Conservation (phyloP, 2,888 invertebrate species). For the Epistrophe grossulariae region DNA sequence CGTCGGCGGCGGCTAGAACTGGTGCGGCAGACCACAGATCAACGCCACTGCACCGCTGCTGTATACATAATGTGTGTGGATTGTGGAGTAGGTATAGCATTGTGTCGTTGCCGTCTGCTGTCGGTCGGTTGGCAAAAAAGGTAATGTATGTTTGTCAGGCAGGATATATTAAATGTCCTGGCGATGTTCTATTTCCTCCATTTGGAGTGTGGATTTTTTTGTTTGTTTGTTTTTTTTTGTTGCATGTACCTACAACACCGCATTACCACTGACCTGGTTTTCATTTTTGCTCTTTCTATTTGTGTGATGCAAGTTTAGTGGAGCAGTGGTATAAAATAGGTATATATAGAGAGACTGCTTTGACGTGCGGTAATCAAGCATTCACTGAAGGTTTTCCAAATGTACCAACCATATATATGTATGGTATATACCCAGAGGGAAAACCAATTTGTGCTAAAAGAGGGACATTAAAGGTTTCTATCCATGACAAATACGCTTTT, state of each 20-base stretch:
- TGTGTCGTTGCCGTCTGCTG: slow-evolving; percentile 38
- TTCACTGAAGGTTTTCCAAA: slow-evolving; percentile 24
- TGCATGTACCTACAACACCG: slow-evolving; percentile 28
- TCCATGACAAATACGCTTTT: not conserved
- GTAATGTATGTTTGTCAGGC: slow-evolving; percentile 61
- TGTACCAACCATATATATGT: not conserved
- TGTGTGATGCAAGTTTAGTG: slow-evolving; percentile 28
- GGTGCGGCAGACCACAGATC: slow-evolving; percentile 63
- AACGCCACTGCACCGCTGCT: slow-evolving; percentile 52
- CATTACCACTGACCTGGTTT: slow-evolving; percentile 65
- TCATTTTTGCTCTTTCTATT: slow-evolving; percentile 33
- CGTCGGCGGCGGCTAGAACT: slow-evolving; percentile 20
- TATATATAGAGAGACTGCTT: slow-evolving; percentile 6
- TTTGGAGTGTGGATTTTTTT: slow-evolving; percentile 15
- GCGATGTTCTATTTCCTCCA: slow-evolving; percentile 58
- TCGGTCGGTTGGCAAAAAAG: slow-evolving; percentile 37
- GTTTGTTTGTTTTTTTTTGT: slow-evolving; percentile 12
- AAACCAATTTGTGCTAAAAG: slow-evolving; percentile 30
- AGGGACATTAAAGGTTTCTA: not conserved
- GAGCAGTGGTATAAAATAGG: slow-evolving; percentile 5
- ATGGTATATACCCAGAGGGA: not conserved
- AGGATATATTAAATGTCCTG: slow-evolving; percentile 69
- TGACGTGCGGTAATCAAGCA: slow-evolving; percentile 34
- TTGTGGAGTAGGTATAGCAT: slow-evolving; percentile 42
- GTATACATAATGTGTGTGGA: slow-evolving; percentile 20